A percentile compares a stretch with the other conserved stretches of the same genome.
These are phyloP conservation scores for Meles meles DNA, from an alignment of 2,113 vertebrate species.

Conservation along the genomic window DNA sequence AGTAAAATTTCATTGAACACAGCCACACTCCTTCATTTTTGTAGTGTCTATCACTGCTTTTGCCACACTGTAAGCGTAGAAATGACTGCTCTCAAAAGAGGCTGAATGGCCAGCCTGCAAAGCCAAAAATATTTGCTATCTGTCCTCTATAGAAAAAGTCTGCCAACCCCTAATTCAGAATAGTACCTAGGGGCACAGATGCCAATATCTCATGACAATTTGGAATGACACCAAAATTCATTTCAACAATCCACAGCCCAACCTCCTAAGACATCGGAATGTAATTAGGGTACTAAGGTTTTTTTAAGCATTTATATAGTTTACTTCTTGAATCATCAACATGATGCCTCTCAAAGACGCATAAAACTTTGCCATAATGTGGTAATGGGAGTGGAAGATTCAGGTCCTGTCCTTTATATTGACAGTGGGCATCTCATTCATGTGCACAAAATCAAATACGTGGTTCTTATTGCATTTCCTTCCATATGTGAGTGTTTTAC, in stretches of 20 bases:
- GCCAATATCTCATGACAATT: constrained; percentile 45
- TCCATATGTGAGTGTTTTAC: neutral
- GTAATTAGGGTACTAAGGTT: neutral
- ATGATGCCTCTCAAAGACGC: neutral
- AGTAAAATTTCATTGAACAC: neutral
- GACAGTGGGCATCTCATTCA: neutral
- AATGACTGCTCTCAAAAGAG: neutral
- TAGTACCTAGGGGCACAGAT: neutral
- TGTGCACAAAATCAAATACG: neutral
- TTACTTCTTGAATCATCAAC: neutral
- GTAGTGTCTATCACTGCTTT: neutral
- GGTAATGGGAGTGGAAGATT: neutral
- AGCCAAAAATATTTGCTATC: neutral
- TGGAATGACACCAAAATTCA: constrained; percentile 4
- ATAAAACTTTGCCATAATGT: neutral
- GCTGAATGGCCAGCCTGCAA: neutral
- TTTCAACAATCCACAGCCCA: constrained; percentile 44
- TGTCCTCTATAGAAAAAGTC: neutral
- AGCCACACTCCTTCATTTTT: neutral
- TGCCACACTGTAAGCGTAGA: neutral
- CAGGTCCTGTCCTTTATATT: neutral
- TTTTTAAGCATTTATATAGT: neutral
- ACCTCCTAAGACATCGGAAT: constrained; percentile 14
- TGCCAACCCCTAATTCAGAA: neutral
- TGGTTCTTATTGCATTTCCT: neutral